Base-by-base conservation (phyloP, 1,140 invertebrate species). In the Bicyclus anynana region DNA sequence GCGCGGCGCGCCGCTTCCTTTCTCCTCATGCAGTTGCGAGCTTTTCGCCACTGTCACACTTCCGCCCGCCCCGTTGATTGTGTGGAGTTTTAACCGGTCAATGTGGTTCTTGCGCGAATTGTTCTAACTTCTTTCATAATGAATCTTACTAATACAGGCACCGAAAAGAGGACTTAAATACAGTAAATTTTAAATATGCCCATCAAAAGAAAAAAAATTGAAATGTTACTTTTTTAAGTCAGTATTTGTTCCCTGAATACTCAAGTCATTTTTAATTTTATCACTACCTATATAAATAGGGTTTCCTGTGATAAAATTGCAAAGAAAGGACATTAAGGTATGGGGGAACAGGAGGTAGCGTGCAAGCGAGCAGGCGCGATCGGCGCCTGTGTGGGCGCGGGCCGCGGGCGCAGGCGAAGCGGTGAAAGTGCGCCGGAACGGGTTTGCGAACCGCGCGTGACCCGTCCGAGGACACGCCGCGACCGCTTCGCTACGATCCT, bases 21-120 rank as follows among this genome's bases (percentile, higher is more conserved):
- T 87, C 82, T 87, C 84, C 77, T 85, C 81, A 77, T 87, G 80
- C 80, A 84, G 80, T 84, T 82, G 77, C 79, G 79, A 85, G 82
- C 84, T 85, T 85, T 85, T 84, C 84, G 80, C 84, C 81, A 83
- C 82, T 87, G 80, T 82, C 76, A 84, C 75, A 83, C 79, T 85
- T 85, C 81, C 82, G 82, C 79, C 77, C 78, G 75, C 81, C 75
- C 74, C 77, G 77, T 74, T 74, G 72, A 79, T 80, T 83, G 74
- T 84, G 69, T 79, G 60, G 61, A 77, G 69, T 80, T 84, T 77
- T 76, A 75, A 65, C 72, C 72, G 70, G 77, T 75, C 72, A 81
- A 83, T 80, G 72, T 78, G 27, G n/a, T 10, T 44, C 42, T 21
- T 21, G 12, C 6, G 12, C 12, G 2, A 44, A 20, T 21, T 44